Evolutionary conservation across 1,140 invertebrate species (phyloP).

Genomic region (Trichoplusia ni): DNA sequence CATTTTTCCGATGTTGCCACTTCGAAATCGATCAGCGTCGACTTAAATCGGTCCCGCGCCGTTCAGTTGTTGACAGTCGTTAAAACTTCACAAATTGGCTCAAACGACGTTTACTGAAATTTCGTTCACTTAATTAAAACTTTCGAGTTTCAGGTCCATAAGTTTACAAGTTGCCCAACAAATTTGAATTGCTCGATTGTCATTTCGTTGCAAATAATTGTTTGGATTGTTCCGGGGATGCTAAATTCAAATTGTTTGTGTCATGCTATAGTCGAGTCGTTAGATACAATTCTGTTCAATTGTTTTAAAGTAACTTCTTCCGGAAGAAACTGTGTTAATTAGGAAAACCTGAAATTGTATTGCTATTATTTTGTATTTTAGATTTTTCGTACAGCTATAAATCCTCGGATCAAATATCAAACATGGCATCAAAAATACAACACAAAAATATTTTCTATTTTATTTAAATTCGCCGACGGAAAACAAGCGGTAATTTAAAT

Average conservation of each 20-base stretch:
- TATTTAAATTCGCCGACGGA: not conserved
- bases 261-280: too few species aligned
- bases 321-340: too few species aligned
- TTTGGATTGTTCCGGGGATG: not conserved
- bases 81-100: slow-evolving; percentile 57
- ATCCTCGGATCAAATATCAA: too few species aligned
- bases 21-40: slow-evolving; percentile 38
- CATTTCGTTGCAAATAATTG: slow-evolving; percentile 31
- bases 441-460: not conserved
- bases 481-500: not conserved
- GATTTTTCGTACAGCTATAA: too few species aligned
- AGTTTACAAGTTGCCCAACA: slow-evolving; percentile 31
- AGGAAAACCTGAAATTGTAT: too few species aligned
- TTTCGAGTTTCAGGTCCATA: slow-evolving; percentile 37
- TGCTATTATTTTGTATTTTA: too few species aligned
- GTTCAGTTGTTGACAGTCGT: slow-evolving; percentile 50
- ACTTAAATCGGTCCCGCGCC: slow-evolving; percentile 23
- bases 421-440: too few species aligned
- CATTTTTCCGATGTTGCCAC: slow-evolving; percentile 24
- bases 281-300: too few species aligned
- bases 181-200: slow-evolving; percentile 32
- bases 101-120: slow-evolving; percentile 52
- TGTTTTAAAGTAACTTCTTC: too few species aligned
- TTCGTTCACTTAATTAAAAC: slow-evolving; percentile 65
- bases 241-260: slow-evolving; percentile 18